These are phyloP conservation scores for Crossoptilon crossoptilon DNA, from an alignment of 2,797 vertebrate genomes.

Conservation along the genomic window DNA sequence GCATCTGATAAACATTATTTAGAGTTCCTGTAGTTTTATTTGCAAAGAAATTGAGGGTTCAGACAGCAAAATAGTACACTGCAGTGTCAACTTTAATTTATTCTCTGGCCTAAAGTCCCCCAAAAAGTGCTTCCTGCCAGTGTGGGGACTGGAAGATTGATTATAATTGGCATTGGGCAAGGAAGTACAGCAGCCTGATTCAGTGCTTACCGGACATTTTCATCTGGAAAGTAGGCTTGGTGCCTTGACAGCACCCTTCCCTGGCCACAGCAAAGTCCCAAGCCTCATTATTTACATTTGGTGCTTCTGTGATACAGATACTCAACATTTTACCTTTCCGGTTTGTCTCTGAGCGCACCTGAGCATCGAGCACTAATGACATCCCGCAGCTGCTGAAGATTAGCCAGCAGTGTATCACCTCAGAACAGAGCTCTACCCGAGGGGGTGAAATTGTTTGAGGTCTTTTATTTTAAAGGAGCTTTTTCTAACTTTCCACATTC, in stretches of 20 bases:
- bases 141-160: neutral
- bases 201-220: neutral
- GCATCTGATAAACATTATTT: neutral
- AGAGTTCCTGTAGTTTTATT: neutral
- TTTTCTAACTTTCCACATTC: neutral
- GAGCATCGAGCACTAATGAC: neutral
- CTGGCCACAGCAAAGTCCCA: neutral
- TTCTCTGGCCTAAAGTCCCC: neutral
- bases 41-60: neutral
- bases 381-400: neutral
- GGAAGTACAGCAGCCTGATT: neutral
- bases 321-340: neutral
- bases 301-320: neutral
- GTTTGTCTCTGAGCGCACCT: neutral
- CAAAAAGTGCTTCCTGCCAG: neutral
- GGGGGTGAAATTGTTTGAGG: neutral
- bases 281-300: neutral
- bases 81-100: neutral
- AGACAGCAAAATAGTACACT: neutral
- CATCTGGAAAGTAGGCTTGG: neutral
- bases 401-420: rapidly evolving
- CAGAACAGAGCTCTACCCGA: neutral
- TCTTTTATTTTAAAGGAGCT: neutral
- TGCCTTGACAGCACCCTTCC: neutral
- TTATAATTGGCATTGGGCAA: neutral